phyloP scores from a whole-genome alignment of 2,888 invertebrate species.

The Lomographa bimaculata region DNA sequence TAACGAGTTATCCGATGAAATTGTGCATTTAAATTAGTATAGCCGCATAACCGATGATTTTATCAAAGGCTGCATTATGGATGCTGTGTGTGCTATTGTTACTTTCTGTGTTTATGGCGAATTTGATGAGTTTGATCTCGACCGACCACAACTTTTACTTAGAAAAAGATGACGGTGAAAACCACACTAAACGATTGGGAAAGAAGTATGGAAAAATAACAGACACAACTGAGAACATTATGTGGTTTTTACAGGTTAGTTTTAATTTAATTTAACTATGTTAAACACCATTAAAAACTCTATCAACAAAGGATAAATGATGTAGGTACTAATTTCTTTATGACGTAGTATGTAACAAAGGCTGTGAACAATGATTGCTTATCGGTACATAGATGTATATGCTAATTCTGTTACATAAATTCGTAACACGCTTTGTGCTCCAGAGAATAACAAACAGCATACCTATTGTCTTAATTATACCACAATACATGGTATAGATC shows the following conservation, averaged over 20 bases:
- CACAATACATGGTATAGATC: no score
- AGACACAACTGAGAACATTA: constrained; percentile 82
- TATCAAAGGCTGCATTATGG: constrained; percentile 85
- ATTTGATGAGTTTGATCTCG: constrained; percentile 86
- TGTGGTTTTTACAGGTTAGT: constrained; percentile 91
- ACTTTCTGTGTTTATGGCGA: constrained; percentile 87
- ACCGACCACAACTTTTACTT: constrained; percentile 79
- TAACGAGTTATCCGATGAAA: constrained; percentile 19
- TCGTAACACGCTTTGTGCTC: constrained; percentile 4
- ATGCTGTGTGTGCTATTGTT: constrained; percentile 85
- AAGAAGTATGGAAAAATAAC: constrained; percentile 74
- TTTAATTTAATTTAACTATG: constrained; percentile 11
- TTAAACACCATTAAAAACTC: no score
- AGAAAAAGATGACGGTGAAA: constrained; percentile 56
- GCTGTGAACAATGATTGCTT: constrained; percentile 14
- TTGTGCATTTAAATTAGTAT: constrained; percentile 19
- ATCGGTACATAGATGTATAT: constrained; percentile 4
- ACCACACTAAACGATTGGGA: constrained; percentile 58
- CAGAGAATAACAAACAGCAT: constrained; percentile 1
- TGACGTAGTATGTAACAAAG: constrained; percentile 36
- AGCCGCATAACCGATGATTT: constrained; percentile 75
- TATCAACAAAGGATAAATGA: constrained; percentile 13
- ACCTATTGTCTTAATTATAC: constrained; percentile 3
- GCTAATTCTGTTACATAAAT: constrained; percentile 6
- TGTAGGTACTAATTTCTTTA: constrained; percentile 15